Conservation (phyloP, 2,888 invertebrate genomes). For the Philopedon plagiatum region DNA sequence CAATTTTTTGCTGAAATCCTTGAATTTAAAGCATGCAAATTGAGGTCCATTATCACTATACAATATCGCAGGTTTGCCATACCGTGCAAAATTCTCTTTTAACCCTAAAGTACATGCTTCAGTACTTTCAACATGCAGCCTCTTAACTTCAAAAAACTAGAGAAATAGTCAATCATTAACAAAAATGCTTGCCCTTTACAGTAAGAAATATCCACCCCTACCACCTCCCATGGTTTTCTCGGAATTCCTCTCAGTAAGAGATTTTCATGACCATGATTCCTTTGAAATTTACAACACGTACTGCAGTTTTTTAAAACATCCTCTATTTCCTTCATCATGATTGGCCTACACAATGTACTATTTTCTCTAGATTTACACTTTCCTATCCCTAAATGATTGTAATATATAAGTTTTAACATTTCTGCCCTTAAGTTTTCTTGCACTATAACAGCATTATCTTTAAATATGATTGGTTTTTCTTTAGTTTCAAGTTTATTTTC, state of each 20-base stretch:
- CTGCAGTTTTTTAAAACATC: conserved; percentile 2
- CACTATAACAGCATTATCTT: conserved; percentile 46
- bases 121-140: conserved; percentile 10
- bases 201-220: conserved; percentile 37
- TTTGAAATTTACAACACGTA: conserved; percentile 52
- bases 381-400: conserved; percentile 51
- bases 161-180: conserved; percentile 33
- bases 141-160: conserved; percentile 30
- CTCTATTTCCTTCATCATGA: conserved; percentile 46
- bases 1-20: conserved; percentile 25
- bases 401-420: conserved; percentile 43
- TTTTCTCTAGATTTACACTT: conserved; percentile 52
- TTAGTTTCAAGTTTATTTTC: too few relatives aligned
- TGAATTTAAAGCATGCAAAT: conserved; percentile 29
- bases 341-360: conserved; percentile 55
- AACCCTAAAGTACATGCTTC: neutral
- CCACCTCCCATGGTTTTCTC: conserved; percentile 18
- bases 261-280: conserved; percentile 17
- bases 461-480: too few relatives aligned
- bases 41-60: conserved; percentile 33
- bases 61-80: conserved; percentile 7
- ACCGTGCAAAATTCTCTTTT: neutral
- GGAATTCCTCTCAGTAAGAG: conserved; percentile 25
- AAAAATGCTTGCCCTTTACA: conserved; percentile 9
- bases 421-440: conserved; percentile 39